These are phyloP conservation scores for Hirtodrosophila trivittata DNA, from an alignment of 2,888 invertebrate genomes.

Conservation along the genomic window DNA sequence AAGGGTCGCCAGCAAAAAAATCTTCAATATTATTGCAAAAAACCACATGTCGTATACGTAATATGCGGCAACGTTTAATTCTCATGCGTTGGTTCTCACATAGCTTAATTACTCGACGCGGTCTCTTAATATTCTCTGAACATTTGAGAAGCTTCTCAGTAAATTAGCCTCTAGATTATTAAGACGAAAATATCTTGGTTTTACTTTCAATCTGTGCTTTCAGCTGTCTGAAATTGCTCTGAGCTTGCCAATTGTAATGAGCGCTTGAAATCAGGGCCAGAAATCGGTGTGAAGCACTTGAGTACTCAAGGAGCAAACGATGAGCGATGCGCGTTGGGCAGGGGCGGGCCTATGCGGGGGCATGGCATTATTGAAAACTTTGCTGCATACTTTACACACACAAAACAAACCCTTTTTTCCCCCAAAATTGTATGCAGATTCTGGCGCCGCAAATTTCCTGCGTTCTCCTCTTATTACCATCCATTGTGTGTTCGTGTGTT, in stretches of 20 bases:
- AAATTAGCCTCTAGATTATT: constrained; percentile 50
- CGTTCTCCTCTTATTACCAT: constrained; percentile 44
- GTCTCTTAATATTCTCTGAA: constrained; percentile 38
- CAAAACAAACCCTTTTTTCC: constrained; percentile 26
- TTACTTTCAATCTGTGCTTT: background rate
- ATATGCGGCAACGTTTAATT: constrained; percentile 33
- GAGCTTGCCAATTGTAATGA: constrained; percentile 51
- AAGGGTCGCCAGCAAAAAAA: constrained; percentile 49
- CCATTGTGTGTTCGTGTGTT: constrained; percentile 52
- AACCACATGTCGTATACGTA: constrained; percentile 27
- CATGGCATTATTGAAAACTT: constrained; percentile 54
- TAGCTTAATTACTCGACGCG: constrained; percentile 64
- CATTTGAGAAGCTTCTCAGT: constrained; percentile 47
- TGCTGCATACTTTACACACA: constrained; percentile 53
- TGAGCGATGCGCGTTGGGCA: constrained; percentile 30
- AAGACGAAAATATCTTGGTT: constrained; percentile 13
- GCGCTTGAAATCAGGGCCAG: constrained; percentile 42
- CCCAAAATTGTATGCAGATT: constrained; percentile 64
- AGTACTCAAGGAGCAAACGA: constrained; percentile 72
- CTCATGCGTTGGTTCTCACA: constrained; percentile 30
- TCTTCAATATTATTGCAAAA: constrained; percentile 50
- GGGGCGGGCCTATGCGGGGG: constrained; percentile 23
- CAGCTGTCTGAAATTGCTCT: background rate
- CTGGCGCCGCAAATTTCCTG: constrained; percentile 59
- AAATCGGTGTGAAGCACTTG: constrained; percentile 79